Evolutionary conservation across 2,888 invertebrate genomes (phyloP).

Genomic region (Anoplius nigerrimus): DNA sequence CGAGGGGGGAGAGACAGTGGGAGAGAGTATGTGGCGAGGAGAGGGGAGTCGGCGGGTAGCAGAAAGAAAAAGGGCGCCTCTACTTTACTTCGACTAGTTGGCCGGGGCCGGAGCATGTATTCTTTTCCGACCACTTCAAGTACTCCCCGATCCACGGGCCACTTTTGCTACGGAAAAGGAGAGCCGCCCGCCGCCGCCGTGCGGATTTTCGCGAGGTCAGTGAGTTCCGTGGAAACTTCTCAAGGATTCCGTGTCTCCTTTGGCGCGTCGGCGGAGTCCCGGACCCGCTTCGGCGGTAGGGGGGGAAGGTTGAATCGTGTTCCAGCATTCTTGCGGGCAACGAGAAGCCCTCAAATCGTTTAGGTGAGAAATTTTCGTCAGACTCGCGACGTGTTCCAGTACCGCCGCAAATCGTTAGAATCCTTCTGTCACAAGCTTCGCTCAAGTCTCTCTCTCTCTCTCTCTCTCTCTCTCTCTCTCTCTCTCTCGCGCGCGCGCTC

Average conservation of each 20-base stretch:
- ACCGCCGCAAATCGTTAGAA: too few relatives aligned
- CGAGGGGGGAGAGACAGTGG: neutral
- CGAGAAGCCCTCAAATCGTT: too few relatives aligned
- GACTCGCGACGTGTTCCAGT: too few relatives aligned
- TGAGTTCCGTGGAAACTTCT: constrained; percentile 6
- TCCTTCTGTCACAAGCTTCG: too few relatives aligned
- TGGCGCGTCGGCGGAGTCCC: neutral
- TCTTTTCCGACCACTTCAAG: constrained; percentile 51
- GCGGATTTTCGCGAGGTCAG: constrained; percentile 40
- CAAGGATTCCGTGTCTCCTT: constrained; percentile 1
- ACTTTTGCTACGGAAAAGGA: constrained; percentile 28
- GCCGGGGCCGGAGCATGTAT: constrained; percentile 38
- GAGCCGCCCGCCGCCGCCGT: constrained; percentile 28
- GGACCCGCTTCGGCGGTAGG: too few relatives aligned
- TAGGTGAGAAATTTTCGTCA: too few relatives aligned
- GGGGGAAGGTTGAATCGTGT: too few relatives aligned
- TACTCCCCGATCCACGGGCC: constrained; percentile 52
- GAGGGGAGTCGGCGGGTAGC: constrained; percentile 6
- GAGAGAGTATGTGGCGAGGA: neutral
- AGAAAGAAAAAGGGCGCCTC: constrained; percentile 20
- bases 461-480: too few relatives aligned
- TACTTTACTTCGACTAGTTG: constrained; percentile 54
- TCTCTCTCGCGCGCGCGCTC: too few relatives aligned
- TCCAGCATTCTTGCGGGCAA: too few relatives aligned
- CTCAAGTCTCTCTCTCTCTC: too few relatives aligned